phyloP scores from a whole-genome alignment of 2,797 vertebrate genomes.

The Linurgus olivaceus region DNA sequence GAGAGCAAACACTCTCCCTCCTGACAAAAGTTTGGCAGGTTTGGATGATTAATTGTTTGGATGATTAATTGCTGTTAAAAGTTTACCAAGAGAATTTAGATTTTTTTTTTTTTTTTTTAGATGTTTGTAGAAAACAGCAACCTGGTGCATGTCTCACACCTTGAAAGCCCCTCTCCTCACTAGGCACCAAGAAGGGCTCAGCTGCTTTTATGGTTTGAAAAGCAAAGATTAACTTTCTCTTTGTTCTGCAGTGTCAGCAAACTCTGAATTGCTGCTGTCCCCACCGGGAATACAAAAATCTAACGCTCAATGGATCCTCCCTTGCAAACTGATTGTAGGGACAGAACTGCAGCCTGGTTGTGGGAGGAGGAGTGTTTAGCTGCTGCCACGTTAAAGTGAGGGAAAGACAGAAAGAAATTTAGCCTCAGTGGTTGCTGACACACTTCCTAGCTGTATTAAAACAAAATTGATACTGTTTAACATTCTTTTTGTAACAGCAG shows the following conservation, averaged over 20 bases:
- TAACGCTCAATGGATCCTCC: background rate
- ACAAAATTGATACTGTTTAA: background rate
- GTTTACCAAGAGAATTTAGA: background rate
- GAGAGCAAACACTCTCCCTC: background rate
- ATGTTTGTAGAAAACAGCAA: background rate
- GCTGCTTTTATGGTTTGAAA: background rate
- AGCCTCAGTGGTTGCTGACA: background rate
- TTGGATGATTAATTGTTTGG: background rate
- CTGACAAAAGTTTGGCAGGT: background rate
- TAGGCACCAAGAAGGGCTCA: background rate
- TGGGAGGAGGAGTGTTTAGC: background rate
- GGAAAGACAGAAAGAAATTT: background rate
- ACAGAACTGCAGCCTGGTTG: background rate
- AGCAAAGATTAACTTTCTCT: background rate
- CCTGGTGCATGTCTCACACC: background rate
- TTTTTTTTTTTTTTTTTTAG: background rate
- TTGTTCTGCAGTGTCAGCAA: fast-evolving
- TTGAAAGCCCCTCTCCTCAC: background rate
- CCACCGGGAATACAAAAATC: background rate
- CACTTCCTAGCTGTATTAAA: background rate
- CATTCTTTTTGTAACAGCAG: background rate
- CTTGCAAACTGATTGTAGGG: background rate
- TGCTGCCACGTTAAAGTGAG: background rate
- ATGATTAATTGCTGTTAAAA: background rate
- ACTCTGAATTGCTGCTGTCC: background rate